phyloP scores from a whole-genome alignment of 2,797 vertebrate genomes.

The Petrocephalus sullivani region DNA sequence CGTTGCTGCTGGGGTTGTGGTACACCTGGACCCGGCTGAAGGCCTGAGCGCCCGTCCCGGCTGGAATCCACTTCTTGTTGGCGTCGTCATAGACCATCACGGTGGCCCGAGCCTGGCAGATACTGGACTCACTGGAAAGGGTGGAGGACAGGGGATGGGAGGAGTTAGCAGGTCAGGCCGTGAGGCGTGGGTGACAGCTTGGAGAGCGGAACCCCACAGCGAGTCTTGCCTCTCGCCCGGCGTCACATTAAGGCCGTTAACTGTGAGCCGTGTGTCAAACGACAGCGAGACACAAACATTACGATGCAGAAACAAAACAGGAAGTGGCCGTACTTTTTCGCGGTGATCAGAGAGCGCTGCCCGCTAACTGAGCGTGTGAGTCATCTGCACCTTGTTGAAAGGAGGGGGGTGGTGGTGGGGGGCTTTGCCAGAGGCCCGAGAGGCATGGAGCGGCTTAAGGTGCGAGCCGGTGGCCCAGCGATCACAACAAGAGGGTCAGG shows the following conservation, averaged over 20 bases:
- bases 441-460: not conserved
- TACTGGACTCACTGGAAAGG: constrained; percentile 78
- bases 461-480: not conserved
- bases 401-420: not conserved
- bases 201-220: not conserved
- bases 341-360: not conserved
- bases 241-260: not conserved
- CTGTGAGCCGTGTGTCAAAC: not conserved
- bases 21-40: constrained; percentile 86
- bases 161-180: not conserved
- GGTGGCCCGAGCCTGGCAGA: constrained; percentile 88
- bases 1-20: constrained; percentile 75
- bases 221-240: not conserved
- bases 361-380: not conserved
- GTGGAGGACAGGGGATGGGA: not conserved
- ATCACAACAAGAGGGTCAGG: not conserved
- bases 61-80: constrained; percentile 86
- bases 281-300: not conserved
- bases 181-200: not conserved
- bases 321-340: not conserved
- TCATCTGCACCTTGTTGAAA: not conserved
- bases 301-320: not conserved
- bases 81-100: constrained; percentile 90
- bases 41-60: constrained; percentile 73
- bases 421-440: not conserved